A percentile compares a stretch with the other conserved stretches of the same genome.
Evolutionary conservation across 2,113 vertebrate species (phyloP).

Genomic region (Rattus rattus): DNA sequence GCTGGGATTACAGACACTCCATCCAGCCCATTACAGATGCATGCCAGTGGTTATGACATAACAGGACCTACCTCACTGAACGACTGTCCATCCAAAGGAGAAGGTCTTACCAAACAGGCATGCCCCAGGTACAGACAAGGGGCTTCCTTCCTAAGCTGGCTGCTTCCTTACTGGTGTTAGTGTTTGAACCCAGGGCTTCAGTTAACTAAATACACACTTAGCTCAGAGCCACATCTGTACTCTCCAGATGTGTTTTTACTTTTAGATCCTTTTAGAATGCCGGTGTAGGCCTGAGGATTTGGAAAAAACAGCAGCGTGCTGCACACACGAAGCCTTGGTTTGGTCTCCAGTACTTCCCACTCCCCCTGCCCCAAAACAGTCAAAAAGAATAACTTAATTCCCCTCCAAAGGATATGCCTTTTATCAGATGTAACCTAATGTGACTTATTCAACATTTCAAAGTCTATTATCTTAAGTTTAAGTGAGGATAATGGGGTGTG

Average conservation of each 20-base stretch:
- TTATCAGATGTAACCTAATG: neutral
- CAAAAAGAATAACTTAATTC: neutral
- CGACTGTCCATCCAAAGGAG: neutral
- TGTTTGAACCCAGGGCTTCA: neutral
- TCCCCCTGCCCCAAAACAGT: neutral
- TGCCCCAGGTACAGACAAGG: too few relatives aligned
- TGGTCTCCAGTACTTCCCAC: neutral
- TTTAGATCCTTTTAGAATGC: neutral
- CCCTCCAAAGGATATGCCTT: neutral
- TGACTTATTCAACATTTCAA: neutral
- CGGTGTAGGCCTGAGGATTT: neutral
- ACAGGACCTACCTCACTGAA: neutral
- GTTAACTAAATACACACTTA: neutral
- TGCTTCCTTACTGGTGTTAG: neutral
- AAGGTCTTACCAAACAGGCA: neutral
- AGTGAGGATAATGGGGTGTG: neutral
- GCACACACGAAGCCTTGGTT: neutral
- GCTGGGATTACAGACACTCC: neutral
- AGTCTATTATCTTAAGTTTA: neutral
- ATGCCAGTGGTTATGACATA: neutral
- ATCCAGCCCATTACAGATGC: neutral
- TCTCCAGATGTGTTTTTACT: neutral
- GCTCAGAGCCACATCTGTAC: neutral
- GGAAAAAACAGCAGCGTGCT: neutral
- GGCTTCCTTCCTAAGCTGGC: neutral